A percentile compares a stretch with the other conserved stretches of the same genome.
phyloP scores from a whole-genome alignment of 2,113 vertebrate genomes.

The western clawed frog (Xenopus tropicalis) region UCB_Xtro_10.0 CM004447.2:124322501-124323000 shows the following conservation, averaged over 20 bases:
- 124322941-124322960: too few relatives aligned
- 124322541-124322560: constrained; percentile 26
- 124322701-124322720: constrained; percentile 5
- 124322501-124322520: constrained; percentile 3
- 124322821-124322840: too few relatives aligned
- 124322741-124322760: constrained; percentile 14
- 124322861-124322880: too few relatives aligned
- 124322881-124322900: too few relatives aligned
- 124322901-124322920: too few relatives aligned
- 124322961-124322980: too few relatives aligned
- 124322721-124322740: constrained; percentile 13
- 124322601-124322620: constrained; percentile 29
- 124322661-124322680: constrained; percentile 25
- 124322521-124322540: constrained; percentile 24
- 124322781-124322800: too few relatives aligned
- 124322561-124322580: constrained; percentile 28
- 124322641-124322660: constrained; percentile 27
- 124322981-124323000: too few relatives aligned
- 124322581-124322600: constrained; percentile 30
- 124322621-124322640: constrained; percentile 28
- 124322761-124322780: too few relatives aligned
- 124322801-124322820: too few relatives aligned
- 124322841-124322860: too few relatives aligned
- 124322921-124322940: too few relatives aligned
- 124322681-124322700: constrained; percentile 14